Evolutionary conservation across 1,140 invertebrate genomes (phyloP), one percentile per base, ranked within the genome.

Genomic region (Linepithema humile): DNA sequence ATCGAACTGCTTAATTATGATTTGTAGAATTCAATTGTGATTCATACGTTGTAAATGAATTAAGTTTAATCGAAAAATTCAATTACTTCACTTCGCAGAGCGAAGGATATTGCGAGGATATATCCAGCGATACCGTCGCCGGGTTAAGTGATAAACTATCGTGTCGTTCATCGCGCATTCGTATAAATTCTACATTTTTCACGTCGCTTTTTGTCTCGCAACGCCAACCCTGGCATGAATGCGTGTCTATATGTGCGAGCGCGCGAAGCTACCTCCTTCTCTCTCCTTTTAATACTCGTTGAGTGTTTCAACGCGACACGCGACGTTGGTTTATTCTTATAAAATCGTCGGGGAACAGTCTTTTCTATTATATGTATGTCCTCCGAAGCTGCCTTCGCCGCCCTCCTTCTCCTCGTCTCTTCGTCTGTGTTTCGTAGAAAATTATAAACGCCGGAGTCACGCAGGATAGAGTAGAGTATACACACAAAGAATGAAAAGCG

Each of bases 381-480:
- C 32, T 82, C 35, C 64, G 20, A 65, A 48, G 59, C 55, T 60
- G 38, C 2, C 77, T 65, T n/a, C 57, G 20, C 50, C 35, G 17
- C 48, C 38, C 20, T 48, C 38, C 35, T 15, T 65, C 23, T 26
- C 48, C 3, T 65, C n/a, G 43, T 57, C 26, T 26, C 12, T 55
- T 55, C 53, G 7, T 59, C 20, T 50, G 3, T 9, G 38, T 65
- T 17, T 32, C 53, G 43, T 43, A 93, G 88, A 94, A 94, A 93
- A 93, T 91, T 93, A 90, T 91, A 93, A 93, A 93, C 85, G 87
- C 82, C 82, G 82, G 85, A 80, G 35, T 40, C 17, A 91, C 90
- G 91, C 64, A 90, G 89, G 90, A 89, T 84, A 75, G n/a, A 20
- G 20, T 12, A 45, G 32, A 40, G 35, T 59, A 55, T 23, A 77